Evolutionary conservation across 37 sponge, comb jelly and placozoan genomes (phyloP).

Genomic region (Ephydatia muelleri): DNA sequence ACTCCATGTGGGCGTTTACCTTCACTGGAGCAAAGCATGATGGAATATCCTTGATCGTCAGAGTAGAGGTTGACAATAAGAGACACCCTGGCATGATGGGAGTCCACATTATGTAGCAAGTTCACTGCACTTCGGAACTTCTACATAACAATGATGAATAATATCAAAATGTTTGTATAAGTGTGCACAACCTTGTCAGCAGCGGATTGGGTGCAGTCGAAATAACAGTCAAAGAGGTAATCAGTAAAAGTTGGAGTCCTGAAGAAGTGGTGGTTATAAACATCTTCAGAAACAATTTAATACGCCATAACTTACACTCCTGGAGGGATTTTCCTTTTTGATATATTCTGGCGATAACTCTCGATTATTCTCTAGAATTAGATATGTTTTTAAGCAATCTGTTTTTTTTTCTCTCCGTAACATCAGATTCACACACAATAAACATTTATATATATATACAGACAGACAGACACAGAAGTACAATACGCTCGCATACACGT

Average conservation of each 20-base stretch:
- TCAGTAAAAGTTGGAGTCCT: conserved; percentile 23
- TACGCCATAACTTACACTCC: neutral
- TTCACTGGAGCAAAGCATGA: conserved; percentile 32
- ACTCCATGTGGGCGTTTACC: neutral
- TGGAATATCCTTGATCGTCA: conserved; percentile 74
- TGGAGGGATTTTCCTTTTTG: conserved; percentile 15
- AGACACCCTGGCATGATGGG: conserved; percentile 34
- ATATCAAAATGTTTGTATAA: neutral
- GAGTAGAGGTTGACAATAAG: conserved; percentile 59
- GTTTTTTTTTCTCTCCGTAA: neutral
- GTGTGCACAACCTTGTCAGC: conserved; percentile 22
- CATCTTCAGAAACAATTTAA: neutral
- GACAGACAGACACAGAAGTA: no score
- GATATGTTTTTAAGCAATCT: neutral
- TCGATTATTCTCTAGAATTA: conserved; percentile 56
- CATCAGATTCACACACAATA: no score
- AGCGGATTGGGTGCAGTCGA: conserved; percentile 15
- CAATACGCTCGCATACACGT: no score
- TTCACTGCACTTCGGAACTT: conserved; percentile 52
- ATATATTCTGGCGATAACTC: conserved; percentile 36
- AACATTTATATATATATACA: no score
- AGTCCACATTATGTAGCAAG: conserved; percentile 35
- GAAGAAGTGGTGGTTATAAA: neutral
- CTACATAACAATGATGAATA: conserved; percentile 15
- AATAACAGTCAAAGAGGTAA: conserved; percentile 40